phyloP scores from a whole-genome alignment of 2,113 vertebrate species.

The Hassar affinis region DNA sequence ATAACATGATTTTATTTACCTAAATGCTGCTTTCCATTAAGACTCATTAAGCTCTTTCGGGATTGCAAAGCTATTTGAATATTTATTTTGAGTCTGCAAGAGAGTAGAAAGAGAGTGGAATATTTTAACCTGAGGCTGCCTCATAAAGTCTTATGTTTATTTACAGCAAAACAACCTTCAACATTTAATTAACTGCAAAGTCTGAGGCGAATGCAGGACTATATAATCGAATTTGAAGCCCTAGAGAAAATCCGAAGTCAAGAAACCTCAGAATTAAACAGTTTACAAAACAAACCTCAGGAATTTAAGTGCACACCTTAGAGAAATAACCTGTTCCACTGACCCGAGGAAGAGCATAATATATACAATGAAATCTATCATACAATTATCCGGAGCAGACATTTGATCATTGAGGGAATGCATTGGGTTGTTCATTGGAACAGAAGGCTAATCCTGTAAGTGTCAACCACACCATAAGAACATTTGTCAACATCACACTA shows the following conservation, averaged over 20 bases:
- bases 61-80: background rate
- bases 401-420: background rate
- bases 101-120: background rate
- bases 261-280: constrained; percentile 16
- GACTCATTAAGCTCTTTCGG: constrained; percentile 1
- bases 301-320: background rate
- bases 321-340: background rate
- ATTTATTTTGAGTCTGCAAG: background rate
- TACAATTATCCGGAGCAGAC: background rate
- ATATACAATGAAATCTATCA: background rate
- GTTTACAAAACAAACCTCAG: background rate
- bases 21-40: constrained; percentile 17
- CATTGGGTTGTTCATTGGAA: background rate
- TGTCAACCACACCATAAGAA: background rate
- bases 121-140: background rate
- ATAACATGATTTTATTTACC: background rate
- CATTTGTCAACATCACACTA: background rate
- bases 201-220: constrained; percentile 3
- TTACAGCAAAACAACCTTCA: constrained; percentile 20
- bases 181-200: constrained; percentile 26
- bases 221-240: constrained; percentile 24
- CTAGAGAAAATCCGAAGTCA: background rate
- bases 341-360: background rate
- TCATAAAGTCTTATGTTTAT: constrained; percentile 19
- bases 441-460: constrained; percentile 12